phyloP scores from a whole-genome alignment of 2,888 invertebrate species.

The Spodoptera exigua region DNA sequence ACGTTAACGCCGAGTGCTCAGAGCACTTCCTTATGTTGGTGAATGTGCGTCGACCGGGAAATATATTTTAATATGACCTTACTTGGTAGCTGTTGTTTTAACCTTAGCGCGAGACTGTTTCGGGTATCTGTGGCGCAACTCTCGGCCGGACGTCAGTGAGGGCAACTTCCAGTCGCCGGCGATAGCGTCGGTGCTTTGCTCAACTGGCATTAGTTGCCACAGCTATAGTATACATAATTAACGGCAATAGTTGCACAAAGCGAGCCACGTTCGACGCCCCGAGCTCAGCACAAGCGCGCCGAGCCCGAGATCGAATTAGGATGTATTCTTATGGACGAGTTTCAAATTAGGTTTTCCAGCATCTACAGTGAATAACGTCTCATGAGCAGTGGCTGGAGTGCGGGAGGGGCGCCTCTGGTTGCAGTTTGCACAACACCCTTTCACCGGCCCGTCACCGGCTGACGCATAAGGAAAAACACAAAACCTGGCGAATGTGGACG shows the following conservation, averaged over 20 bases:
- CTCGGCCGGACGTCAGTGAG: constrained; percentile 13
- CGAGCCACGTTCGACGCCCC: not conserved
- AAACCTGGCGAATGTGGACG: constrained; percentile 54
- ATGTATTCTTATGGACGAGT: no score
- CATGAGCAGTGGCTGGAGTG: constrained; percentile 7
- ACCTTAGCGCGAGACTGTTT: constrained; percentile 11
- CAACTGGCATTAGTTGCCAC: constrained; percentile 10
- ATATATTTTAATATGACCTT: constrained; percentile 42
- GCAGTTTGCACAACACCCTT: constrained; percentile 68
- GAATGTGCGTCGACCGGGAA: constrained; percentile 38
- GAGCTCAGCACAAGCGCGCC: not conserved
- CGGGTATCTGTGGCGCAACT: not conserved
- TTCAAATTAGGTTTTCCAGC: no score
- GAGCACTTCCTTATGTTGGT: constrained; percentile 38
- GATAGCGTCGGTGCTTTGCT: constrained; percentile 18
- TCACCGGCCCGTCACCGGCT: constrained; percentile 55
- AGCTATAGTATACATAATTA: constrained; percentile 14
- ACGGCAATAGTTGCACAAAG: constrained; percentile 24
- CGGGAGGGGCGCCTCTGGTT: constrained; percentile 3
- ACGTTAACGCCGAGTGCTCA: constrained; percentile 22
- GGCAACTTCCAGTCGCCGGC: constrained; percentile 6
- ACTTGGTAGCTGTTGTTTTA: constrained; percentile 16
- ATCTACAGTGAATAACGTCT: no score
- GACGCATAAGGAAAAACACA: constrained; percentile 63
- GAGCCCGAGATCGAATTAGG: no score